A percentile compares a stretch with the other conserved stretches of the same genome.
These are phyloP conservation scores for Melopsittacus undulatus DNA, from an alignment of 2,797 vertebrate species.

Conservation along the genomic window DNA sequence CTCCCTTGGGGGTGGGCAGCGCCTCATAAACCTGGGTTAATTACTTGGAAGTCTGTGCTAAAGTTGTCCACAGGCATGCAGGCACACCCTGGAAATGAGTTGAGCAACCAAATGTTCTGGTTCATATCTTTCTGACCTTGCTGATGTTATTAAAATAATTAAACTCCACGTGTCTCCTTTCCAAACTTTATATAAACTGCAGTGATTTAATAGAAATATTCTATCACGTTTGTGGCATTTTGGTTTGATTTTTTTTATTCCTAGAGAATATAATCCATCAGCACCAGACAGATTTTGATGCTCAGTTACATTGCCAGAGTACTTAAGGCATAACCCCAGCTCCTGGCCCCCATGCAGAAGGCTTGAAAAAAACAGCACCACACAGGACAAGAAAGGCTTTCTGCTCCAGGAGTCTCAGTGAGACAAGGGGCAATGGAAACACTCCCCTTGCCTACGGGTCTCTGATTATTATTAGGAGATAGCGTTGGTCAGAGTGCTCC, in stretches of 20 bases:
- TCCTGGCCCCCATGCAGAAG: background rate
- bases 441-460: fast-evolving
- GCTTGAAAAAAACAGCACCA: background rate
- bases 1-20: background rate
- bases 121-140: background rate
- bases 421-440: background rate
- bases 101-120: background rate
- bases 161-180: background rate
- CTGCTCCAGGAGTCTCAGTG: background rate
- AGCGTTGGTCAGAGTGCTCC: no score
- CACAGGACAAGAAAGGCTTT: background rate
- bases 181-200: background rate
- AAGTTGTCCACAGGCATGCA: background rate
- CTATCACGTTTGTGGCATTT: background rate
- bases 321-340: background rate
- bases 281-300: background rate
- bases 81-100: background rate
- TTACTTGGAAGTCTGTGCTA: background rate
- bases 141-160: background rate
- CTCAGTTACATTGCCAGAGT: background rate
- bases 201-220: background rate
- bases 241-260: background rate
- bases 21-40: background rate
- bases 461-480: background rate
- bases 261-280: background rate